These are phyloP conservation scores for Lamprotornis superbus DNA, from an alignment of 2,113 vertebrate species.

Conservation along the genomic window DNA sequence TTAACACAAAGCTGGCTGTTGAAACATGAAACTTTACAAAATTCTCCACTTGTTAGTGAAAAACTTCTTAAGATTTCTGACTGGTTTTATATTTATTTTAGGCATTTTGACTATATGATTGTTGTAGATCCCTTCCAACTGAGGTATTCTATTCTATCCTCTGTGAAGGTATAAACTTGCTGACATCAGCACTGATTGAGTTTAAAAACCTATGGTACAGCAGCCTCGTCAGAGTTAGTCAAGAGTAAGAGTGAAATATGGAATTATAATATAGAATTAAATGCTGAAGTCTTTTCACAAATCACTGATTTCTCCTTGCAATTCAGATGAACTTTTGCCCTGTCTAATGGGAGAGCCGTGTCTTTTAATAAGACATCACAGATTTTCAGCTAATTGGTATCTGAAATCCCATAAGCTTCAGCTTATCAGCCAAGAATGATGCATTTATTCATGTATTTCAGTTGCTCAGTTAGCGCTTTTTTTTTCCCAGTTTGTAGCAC, in stretches of 20 bases:
- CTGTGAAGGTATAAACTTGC: not conserved
- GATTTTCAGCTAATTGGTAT: slow-evolving; percentile 28
- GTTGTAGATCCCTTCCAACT: not conserved
- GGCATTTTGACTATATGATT: not conserved
- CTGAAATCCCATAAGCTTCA: slow-evolving; percentile 32
- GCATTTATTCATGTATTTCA: slow-evolving; percentile 29
- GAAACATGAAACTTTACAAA: not conserved
- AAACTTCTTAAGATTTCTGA: not conserved
- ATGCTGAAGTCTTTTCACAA: not conserved
- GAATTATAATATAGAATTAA: not conserved
- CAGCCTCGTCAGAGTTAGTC: not conserved
- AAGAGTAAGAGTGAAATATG: not conserved
- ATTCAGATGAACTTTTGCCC: not conserved
- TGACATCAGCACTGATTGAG: not conserved
- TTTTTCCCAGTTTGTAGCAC: not conserved
- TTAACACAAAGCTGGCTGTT: not conserved
- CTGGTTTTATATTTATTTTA: not conserved
- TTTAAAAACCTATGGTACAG: not conserved
- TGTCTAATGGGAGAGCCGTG: not conserved
- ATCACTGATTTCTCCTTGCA: not conserved
- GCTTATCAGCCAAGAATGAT: not conserved
- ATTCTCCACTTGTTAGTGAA: not conserved
- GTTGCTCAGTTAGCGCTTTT: not conserved
- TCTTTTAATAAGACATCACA: slow-evolving; percentile 2
- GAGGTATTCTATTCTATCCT: not conserved